Evolutionary conservation across 2,113 vertebrate genomes (phyloP), one percentile per base, ranked within the genome.

Genomic region (Tichodroma muraria): DNA sequence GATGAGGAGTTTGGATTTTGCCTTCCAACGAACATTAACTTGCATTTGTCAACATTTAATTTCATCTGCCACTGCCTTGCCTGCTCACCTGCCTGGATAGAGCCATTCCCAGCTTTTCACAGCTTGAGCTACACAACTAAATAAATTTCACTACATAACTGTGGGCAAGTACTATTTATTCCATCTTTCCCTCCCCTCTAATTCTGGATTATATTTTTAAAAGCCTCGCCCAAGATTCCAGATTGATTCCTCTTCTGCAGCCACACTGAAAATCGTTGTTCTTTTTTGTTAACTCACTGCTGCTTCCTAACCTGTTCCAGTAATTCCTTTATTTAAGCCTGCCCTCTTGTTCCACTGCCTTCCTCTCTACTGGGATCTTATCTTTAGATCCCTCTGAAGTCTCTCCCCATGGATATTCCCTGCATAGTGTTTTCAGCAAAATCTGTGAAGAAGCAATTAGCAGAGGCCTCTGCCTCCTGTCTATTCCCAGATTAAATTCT

Each of bases 1-100:
- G 78, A 88, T 23, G 90, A 93, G 80, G 47, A 85, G 92, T 85
- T 84, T 77, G 59, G 42, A 86, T 90, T 90, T 80, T 80, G 72
- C 77, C 72, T 96, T 96, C 86, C 72, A 94, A 84, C 23, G 57
- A 83, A 60, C 94, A 90, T 92, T 96, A 93, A 81, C 92, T 94
- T 88, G 94, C 95, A 90, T 94, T 95, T 96, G 90, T 95, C 95
- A 95, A 93, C 95, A 90, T 86, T 96, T 92, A 84, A 96, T 96
- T 94, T 92, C 83, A 70, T 92, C 94, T 96, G 88, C 88, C 37
- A 53, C 23, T 73, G 92, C 84, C 63, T 80, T 63, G 85, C 88
- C 88, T 52, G 65, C 63, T 96, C 85, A 84, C 92, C 94, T 94
- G 88, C 77, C 60, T 80, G 76, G 72, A 68, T 75, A 86, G 56